phyloP scores from a whole-genome alignment of 35 echinoderm and acorn worm species.

The Heliocidaris tuberculata region DNA sequence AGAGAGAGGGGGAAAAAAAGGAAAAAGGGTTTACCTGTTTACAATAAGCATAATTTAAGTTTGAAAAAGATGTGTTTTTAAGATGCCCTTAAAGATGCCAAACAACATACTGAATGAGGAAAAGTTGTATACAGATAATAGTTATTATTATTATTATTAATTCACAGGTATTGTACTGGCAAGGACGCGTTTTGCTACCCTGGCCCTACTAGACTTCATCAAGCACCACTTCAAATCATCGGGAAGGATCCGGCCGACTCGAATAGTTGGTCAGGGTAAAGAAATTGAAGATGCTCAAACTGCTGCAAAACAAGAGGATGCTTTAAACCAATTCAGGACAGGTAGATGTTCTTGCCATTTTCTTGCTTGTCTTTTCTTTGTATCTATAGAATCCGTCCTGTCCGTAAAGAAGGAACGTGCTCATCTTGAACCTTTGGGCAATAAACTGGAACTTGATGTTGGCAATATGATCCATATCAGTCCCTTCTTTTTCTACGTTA shows the following conservation, averaged over 20 bases:
- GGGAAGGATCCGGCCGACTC: constrained; percentile 18
- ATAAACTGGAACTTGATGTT: not conserved
- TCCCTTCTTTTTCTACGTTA: not conserved
- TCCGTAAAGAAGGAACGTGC: not conserved
- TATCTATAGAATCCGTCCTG: not conserved
- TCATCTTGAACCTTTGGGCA: not conserved
- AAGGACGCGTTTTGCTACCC: constrained; percentile 41
- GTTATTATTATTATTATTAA: not conserved
- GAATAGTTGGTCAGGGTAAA: constrained; percentile 63
- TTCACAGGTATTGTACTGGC: constrained; percentile 59
- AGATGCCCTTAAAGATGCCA: too few relatives aligned
- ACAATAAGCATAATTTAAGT: too few relatives aligned
- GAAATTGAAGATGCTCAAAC: constrained; percentile 47
- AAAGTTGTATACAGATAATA: too few relatives aligned
- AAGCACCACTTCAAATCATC: not conserved
- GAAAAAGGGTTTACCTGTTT: too few relatives aligned
- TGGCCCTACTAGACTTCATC: constrained; percentile 48
- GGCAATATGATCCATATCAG: not conserved
- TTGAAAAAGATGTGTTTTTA: too few relatives aligned
- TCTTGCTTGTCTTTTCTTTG: too few relatives aligned
- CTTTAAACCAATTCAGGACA: constrained; percentile 49
- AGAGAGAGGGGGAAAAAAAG: too few relatives aligned
- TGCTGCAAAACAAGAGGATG: constrained; percentile 52
- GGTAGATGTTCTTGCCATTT: constrained; percentile 27
- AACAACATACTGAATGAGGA: too few relatives aligned